phyloP scores from a whole-genome alignment of 2,113 vertebrate genomes.

The Willisornis vidua region DNA sequence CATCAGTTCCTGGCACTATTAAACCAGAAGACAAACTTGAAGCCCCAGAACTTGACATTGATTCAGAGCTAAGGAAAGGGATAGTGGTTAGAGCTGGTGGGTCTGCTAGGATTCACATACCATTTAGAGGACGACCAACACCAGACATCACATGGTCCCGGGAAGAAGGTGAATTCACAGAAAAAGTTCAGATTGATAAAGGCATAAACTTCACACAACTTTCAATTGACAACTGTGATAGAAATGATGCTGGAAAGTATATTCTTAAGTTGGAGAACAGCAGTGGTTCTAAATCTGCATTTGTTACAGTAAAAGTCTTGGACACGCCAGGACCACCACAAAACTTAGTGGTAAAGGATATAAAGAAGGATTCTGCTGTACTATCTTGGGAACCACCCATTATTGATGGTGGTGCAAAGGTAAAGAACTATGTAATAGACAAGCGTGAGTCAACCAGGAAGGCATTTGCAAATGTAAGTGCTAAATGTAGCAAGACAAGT shows the following conservation, averaged over 20 bases:
- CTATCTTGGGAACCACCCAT: constrained; percentile 94
- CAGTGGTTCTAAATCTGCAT: constrained; percentile 92
- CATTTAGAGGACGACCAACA: constrained; percentile 91
- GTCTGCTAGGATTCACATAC: constrained; percentile 89
- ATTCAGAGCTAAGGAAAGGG: constrained; percentile 94
- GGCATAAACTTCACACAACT: constrained; percentile 88
- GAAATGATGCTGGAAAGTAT: constrained; percentile 96
- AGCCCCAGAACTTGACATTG: constrained; percentile 92
- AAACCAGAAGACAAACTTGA: constrained; percentile 95
- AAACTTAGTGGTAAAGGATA: constrained; percentile 88
- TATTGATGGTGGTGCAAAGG: constrained; percentile 93
- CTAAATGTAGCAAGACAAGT: constrained; percentile 92
- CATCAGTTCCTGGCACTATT: constrained; percentile 83
- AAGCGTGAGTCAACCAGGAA: constrained; percentile 95
- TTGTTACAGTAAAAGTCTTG: constrained; percentile 94
- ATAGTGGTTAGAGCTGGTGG: constrained; percentile 91
- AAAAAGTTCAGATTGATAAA: constrained; percentile 90
- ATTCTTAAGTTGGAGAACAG: constrained; percentile 91
- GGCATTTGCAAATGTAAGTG: constrained; percentile 91
- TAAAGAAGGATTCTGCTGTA: constrained; percentile 88
- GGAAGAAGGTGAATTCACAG: constrained; percentile 90
- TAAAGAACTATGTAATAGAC: constrained; percentile 96
- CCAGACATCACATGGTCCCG: constrained; percentile 93
- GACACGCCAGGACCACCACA: constrained; percentile 93
- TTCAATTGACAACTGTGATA: constrained; percentile 93